These are phyloP conservation scores for Eutrigla gurnardus DNA, from an alignment of 2,797 vertebrate species.

Conservation along the genomic window DNA sequence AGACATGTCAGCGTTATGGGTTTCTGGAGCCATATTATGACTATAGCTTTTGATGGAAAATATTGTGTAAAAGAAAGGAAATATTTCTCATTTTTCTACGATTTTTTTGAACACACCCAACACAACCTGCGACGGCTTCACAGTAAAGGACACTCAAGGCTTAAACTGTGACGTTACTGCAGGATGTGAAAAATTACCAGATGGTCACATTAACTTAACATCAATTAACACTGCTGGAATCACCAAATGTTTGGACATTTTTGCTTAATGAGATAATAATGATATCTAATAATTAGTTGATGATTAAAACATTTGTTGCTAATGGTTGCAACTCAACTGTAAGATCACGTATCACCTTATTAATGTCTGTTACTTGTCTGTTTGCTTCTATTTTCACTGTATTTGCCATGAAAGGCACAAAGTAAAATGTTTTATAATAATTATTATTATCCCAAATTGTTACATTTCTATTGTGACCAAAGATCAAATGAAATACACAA, in stretches of 20 bases:
- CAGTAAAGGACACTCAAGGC: not conserved
- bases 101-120: not conserved
- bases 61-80: not conserved
- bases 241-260: no score
- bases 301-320: no score
- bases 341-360: not conserved
- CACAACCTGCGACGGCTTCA: not conserved
- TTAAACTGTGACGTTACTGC: not conserved
- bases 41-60: not conserved
- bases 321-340: not conserved
- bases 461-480: not conserved
- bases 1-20: not conserved
- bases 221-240: not conserved
- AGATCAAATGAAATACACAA: not conserved
- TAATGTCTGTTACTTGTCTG: no score
- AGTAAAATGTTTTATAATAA: no score
- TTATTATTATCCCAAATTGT: not conserved
- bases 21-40: not conserved
- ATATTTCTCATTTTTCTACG: not conserved
- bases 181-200: not conserved
- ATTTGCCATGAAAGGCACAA: no score
- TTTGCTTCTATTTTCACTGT: no score
- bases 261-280: not conserved
- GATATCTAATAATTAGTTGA: no score
- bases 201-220: not conserved